These are phyloP conservation scores for Chanos chanos DNA, from an alignment of 2,797 vertebrate genomes.

Conservation along the genomic window DNA sequence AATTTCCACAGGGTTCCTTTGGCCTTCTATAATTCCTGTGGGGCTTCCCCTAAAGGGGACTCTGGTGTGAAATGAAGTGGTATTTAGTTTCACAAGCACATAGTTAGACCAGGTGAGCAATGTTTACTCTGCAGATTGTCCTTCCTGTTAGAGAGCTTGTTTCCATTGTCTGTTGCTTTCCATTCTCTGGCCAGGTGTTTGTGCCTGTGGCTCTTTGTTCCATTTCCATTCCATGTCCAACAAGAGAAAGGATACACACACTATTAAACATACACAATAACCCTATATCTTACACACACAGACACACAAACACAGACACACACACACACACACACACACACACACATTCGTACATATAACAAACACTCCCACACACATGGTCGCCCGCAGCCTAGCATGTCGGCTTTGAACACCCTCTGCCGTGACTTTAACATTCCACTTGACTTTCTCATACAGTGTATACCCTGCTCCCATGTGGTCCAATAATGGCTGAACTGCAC, in stretches of 20 bases:
- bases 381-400: conserved; percentile 46
- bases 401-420: conserved; percentile 36
- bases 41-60: conserved; percentile 19
- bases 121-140: conserved; percentile 52
- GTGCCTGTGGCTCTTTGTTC: conserved; percentile 58
- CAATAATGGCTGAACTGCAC: not conserved
- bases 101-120: conserved; percentile 37
- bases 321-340: not conserved
- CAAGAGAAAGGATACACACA: conserved; percentile 27
- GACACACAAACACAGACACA: not conserved
- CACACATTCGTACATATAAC: conserved; percentile 16
- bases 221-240: conserved; percentile 38
- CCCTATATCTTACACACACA: not conserved
- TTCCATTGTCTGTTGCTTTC: conserved; percentile 41
- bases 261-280: conserved; percentile 14
- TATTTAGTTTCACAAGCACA: conserved; percentile 48
- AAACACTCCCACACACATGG: conserved; percentile 26
- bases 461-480: conserved; percentile 19
- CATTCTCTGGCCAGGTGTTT: conserved; percentile 47
- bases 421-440: conserved; percentile 28
- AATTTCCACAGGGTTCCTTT: conserved; percentile 12
- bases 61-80: conserved; percentile 13
- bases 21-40: conserved; percentile 20
- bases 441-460: conserved; percentile 13
- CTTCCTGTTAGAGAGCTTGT: conserved; percentile 53